Base-by-base conservation (phyloP, 2,113 vertebrate genomes). In the Notothenia coriiceps region DNA sequence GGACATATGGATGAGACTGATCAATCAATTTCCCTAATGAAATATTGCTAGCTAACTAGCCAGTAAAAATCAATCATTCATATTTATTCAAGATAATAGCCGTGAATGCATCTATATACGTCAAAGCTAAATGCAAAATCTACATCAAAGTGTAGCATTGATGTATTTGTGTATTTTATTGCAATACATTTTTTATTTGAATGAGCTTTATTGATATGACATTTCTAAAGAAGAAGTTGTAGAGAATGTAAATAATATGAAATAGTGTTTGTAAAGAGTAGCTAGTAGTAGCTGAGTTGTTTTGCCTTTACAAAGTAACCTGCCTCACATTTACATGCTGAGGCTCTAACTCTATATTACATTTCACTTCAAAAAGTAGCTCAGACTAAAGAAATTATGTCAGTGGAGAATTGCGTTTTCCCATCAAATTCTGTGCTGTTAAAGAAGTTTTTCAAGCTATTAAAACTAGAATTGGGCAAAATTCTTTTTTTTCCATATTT, bases 41-140 rank as follows among this genome's bases (percentile, higher is more conserved):
- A 47, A 64, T 68, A 52, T 54, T 52, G n/a, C n/a, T 54, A 47
- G n/a, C n/a, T 64, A 57, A 64, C 14, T 33, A 44, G 29, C 17
- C 47, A 67, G 13, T 47, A 22, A 63, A 50, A 55, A 70, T 35
- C 2, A 0, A 70, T 35, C 2, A 0, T n/a, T 46, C 15, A 20
- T 47, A 17, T 70, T 49, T 18, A n/a, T 18, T 14, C 4, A 35
- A 13, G 35, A 40, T 22, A 57, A 35, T 25, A 1, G 1, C 17
- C 5, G 4, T 59, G 25, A 10, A 57, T 46, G 3, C 17, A n/a
- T 35, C 9, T 2, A 43, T 15, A 54, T 17, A 50, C 8, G 56
- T 56, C 10, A 46, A 57, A 49, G 43, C n/a, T 40, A 40, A 40
- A 6, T 40, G 35, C 35, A 40, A 6, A 40, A 40, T 8, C 35